Conservation (phyloP, 2,113 vertebrate genomes). For the Mustelus asterias region DNA sequence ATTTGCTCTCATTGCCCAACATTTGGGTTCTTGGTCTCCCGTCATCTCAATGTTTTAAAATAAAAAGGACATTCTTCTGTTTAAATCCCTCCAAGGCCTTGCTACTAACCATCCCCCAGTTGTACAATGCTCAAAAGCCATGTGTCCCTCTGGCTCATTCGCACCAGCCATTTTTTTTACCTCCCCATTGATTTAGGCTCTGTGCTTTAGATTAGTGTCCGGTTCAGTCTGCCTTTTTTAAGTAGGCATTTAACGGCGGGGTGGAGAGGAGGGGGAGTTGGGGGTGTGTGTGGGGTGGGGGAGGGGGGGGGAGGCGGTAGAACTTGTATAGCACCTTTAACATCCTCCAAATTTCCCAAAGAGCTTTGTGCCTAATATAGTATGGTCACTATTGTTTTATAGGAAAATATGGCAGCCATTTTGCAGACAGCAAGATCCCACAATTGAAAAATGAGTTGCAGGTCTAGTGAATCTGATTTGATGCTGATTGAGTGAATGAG, state of each 20-base stretch:
- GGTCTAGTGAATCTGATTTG: background rate
- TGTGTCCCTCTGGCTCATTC: background rate
- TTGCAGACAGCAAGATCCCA: background rate
- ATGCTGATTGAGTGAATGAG: background rate
- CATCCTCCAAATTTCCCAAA: background rate
- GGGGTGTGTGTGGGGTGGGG: too few species aligned
- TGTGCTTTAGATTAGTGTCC: background rate
- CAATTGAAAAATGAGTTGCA: background rate
- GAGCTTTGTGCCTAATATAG: background rate
- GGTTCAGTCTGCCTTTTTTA: background rate
- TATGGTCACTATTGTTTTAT: background rate
- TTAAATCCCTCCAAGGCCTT: background rate
- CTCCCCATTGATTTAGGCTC: background rate
- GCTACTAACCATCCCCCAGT: background rate
- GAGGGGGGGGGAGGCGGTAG: background rate
- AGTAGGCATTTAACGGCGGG: too few species aligned
- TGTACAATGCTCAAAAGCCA: background rate
- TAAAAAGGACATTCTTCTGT: background rate
- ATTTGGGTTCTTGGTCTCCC: background rate
- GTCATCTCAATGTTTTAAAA: background rate
- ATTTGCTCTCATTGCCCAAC: background rate
- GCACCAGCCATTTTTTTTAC: background rate
- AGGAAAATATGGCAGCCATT: background rate
- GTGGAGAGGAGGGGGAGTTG: too few species aligned
- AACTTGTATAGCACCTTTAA: background rate